Evolutionary conservation across 2,797 vertebrate species (phyloP).

Genomic region (Myotis vivesi): DNA sequence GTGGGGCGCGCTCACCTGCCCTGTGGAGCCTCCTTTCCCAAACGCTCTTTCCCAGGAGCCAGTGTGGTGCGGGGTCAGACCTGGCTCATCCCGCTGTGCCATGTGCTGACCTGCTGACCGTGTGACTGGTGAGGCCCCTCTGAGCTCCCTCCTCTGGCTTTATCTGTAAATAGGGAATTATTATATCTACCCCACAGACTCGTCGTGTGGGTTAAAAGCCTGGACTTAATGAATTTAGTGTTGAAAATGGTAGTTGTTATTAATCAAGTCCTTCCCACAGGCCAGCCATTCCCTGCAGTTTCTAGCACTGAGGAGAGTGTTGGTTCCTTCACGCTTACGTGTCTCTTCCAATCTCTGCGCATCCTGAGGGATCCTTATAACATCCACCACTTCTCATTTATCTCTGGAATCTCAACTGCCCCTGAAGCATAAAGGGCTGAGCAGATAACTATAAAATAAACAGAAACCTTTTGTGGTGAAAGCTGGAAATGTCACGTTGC

Average conservation of each 20-base stretch:
- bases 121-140: background rate
- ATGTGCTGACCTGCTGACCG: background rate
- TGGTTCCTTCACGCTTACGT: background rate
- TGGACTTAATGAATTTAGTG: background rate
- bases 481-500: conserved; percentile 7
- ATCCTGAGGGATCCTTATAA: background rate
- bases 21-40: accelerated
- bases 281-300: background rate
- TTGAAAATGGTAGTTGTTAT: background rate
- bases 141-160: background rate
- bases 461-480: conserved; percentile 36
- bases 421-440: conserved; percentile 25
- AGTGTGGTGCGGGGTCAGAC: accelerated
- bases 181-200: background rate
- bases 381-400: conserved; percentile 43
- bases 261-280: background rate
- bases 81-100: background rate
- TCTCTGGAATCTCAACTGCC: conserved; percentile 38
- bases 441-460: conserved; percentile 43
- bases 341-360: background rate
- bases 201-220: background rate
- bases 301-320: background rate
- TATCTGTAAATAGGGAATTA: background rate
- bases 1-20: background rate
- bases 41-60: background rate